These are phyloP conservation scores for Rhingia campestris DNA, from an alignment of 2,888 invertebrate genomes.

Conservation along the genomic window DNA sequence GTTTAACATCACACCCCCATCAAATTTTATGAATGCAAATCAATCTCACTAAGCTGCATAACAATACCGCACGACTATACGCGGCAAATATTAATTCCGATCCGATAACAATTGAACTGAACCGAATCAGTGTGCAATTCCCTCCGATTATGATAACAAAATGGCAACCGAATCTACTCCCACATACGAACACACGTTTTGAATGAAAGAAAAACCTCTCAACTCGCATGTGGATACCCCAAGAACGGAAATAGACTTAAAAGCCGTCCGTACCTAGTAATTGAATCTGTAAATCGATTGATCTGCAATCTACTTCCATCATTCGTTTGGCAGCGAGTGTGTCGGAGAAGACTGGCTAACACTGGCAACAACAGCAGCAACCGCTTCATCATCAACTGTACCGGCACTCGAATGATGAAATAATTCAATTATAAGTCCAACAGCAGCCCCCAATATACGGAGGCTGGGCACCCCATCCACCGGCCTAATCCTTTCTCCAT, in stretches of 20 bases:
- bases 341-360: not conserved
- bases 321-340: slow-evolving; percentile 26
- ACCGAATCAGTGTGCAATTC: slow-evolving; percentile 3
- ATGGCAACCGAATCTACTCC: slow-evolving; percentile 24
- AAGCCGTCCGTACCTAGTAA: slow-evolving; percentile 56
- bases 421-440: slow-evolving; percentile 74
- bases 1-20: no score
- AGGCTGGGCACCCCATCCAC: not conserved
- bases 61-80: not conserved
- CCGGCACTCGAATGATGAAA: slow-evolving; percentile 70
- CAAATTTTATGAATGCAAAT: slow-evolving; percentile 1
- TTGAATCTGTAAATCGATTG: slow-evolving; percentile 73
- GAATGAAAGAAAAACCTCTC: slow-evolving; percentile 46
- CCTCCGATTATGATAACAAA: slow-evolving; percentile 34
- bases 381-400: not conserved
- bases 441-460: slow-evolving; percentile 65
- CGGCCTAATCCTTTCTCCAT: slow-evolving; percentile 69
- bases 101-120: slow-evolving; percentile 55
- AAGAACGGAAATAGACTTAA: slow-evolving; percentile 70
- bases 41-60: slow-evolving; percentile 37
- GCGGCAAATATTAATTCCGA: slow-evolving; percentile 21
- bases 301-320: slow-evolving; percentile 64
- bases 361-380: not conserved
- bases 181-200: not conserved
- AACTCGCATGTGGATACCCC: slow-evolving; percentile 52